phyloP scores from a whole-genome alignment of 2,888 invertebrate genomes.

The Barypeithes pellucidus region DNA sequence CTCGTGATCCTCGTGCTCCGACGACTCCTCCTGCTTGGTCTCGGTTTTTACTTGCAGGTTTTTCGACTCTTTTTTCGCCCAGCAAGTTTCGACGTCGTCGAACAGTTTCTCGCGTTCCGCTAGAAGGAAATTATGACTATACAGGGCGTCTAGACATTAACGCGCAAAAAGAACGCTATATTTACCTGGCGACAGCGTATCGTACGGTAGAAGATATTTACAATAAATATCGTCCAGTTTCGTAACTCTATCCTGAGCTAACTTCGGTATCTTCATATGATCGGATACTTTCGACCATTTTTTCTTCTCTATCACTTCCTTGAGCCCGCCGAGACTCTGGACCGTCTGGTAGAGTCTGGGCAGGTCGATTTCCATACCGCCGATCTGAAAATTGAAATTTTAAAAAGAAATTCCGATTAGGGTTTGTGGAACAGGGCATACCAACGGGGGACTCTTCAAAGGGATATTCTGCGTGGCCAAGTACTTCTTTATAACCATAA shows the following conservation, averaged over 20 bases:
- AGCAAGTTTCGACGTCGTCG: constrained; percentile 82
- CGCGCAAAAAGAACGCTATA: not conserved
- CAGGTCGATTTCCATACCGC: constrained; percentile 92
- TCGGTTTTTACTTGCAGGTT: constrained; percentile 53
- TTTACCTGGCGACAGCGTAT: constrained; percentile 82
- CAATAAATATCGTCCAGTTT: constrained; percentile 92
- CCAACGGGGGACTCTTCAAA: constrained; percentile 85
- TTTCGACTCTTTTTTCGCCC: constrained; percentile 79
- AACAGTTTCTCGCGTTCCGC: constrained; percentile 84
- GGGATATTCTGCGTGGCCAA: constrained; percentile 84
- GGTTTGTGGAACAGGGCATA: constrained; percentile 67
- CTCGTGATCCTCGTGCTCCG: constrained; percentile 65
- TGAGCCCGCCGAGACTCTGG: constrained; percentile 88
- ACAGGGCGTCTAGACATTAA: not conserved
- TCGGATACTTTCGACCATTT: constrained; percentile 92
- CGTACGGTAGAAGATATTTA: constrained; percentile 92
- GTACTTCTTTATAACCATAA: constrained; percentile 88
- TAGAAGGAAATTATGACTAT: constrained; percentile 57
- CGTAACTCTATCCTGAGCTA: constrained; percentile 84
- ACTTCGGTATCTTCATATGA: constrained; percentile 87
- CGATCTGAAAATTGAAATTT: constrained; percentile 75
- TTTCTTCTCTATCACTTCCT: constrained; percentile 89
- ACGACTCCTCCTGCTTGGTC: constrained; percentile 64
- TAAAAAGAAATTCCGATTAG: not conserved
- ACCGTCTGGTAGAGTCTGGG: constrained; percentile 90